These are phyloP conservation scores for Griposia aprilina DNA, from an alignment of 2,888 invertebrate genomes.

Conservation along the genomic window DNA sequence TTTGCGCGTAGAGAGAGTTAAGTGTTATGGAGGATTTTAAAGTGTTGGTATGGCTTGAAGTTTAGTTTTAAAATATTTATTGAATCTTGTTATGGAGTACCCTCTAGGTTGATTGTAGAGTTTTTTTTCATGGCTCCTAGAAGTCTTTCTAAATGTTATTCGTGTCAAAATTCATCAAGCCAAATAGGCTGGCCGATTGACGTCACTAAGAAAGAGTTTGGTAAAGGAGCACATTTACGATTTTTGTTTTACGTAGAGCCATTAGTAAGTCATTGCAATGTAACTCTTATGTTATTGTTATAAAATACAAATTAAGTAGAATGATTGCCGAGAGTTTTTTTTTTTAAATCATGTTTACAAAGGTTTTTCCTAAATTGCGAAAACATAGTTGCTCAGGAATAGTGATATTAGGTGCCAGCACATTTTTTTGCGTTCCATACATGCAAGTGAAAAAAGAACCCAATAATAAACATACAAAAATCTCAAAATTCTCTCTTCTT, in stretches of 20 bases:
- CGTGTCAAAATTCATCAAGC: neutral
- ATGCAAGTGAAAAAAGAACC: too few species aligned
- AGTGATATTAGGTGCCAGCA: neutral
- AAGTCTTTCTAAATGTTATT: neutral
- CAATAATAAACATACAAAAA: slow-evolving; percentile 9
- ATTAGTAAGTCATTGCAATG: neutral
- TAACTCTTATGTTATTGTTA: neutral
- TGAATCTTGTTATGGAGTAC: slow-evolving; percentile 5
- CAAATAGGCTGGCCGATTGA: neutral
- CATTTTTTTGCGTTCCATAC: neutral
- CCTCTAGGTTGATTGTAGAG: neutral
- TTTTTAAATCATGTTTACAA: too few species aligned
- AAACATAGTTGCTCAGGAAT: too few species aligned
- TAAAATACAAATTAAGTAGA: neutral
- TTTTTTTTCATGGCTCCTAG: neutral
- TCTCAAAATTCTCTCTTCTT: neutral
- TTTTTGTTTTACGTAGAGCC: neutral
- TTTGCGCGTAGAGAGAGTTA: slow-evolving; percentile 22
- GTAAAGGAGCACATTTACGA: neutral
- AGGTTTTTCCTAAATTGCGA: neutral
- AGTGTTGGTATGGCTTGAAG: slow-evolving; percentile 5
- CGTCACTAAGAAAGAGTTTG: neutral
- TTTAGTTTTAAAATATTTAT: slow-evolving; percentile 13
- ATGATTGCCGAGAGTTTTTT: neutral
- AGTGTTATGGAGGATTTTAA: slow-evolving; percentile 15